Base-by-base conservation (phyloP, 2,113 vertebrate genomes). In the Callionymus lyra region DNA sequence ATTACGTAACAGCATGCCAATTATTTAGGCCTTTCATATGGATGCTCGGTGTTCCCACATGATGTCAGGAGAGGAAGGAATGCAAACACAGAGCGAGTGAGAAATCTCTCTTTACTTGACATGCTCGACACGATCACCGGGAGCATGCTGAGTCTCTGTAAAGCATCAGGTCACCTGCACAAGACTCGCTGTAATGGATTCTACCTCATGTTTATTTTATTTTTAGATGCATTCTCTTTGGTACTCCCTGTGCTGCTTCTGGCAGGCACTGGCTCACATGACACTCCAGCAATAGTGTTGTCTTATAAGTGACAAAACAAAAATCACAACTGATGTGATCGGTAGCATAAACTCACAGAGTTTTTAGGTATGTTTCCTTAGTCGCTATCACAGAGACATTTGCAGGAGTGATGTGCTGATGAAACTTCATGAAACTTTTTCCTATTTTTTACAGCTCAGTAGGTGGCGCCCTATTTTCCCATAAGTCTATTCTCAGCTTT, bases 241-340 rank as follows among this genome's bases (percentile, higher is more conserved):
- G 39, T 50, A 33, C 47, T 44, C 16, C 19, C 13, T 9, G 38
- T 38, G 11, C 21, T 31, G 17, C 14, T 39, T 9, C 41, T 57
- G 56, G 13, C 36, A 33, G 41, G 18, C 45, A 50, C 58, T 45
- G 47, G 53, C 42, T 34, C 38, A 51, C 41, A 71, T 8, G 9
- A 49, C 50, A 37, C 35, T 11, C 27, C 17, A 62, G 55, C 50
- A 38, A 41, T 49, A 51, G 53, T 52, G 70, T 79, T 70, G 68
- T 68, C 67, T 39, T 70, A n/a, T n/a, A n/a, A 59, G 63, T 65
- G 73, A 80, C 64, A 72, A 74, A 68, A 44, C 44, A 8, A 27
- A n/a, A n/a, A n/a, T n/a, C n/a, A n/a, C n/a, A n/a, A n/a, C n/a
- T n/a, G n/a, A n/a, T n/a, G n/a, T n/a, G n/a, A n/a, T n/a, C n/a